phyloP scores from a whole-genome alignment of 2,797 vertebrate genomes.

The Acipenser transmontanus region DNA sequence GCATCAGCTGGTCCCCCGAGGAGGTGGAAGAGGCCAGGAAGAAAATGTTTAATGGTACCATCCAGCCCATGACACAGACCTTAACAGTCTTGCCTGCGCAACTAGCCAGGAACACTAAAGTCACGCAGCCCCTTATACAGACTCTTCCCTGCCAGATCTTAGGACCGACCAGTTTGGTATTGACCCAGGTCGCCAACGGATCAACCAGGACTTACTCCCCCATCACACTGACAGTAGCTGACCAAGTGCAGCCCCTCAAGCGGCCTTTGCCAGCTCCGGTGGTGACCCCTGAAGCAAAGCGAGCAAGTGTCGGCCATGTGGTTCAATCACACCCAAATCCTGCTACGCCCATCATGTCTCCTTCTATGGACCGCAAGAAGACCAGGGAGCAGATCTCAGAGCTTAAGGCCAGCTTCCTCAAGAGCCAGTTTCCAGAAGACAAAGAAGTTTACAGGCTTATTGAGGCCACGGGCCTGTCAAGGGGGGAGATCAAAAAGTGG shows the following conservation, averaged over 20 bases:
- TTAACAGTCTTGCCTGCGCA: slow-evolving; percentile 83
- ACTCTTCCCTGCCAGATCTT: slow-evolving; percentile 88
- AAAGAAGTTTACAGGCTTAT: slow-evolving; percentile 91
- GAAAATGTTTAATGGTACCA: slow-evolving; percentile 98
- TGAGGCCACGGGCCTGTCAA: slow-evolving; percentile 85
- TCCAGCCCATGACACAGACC: slow-evolving; percentile 81
- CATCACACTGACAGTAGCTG: slow-evolving; percentile 73
- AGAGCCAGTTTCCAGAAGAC: slow-evolving; percentile 88
- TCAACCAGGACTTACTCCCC: slow-evolving; percentile 74
- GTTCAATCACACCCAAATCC: slow-evolving; percentile 57
- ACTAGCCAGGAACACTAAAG: slow-evolving; percentile 63
- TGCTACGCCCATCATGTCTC: slow-evolving; percentile 49
- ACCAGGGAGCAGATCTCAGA: slow-evolving; percentile 86
- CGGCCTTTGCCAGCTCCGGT: slow-evolving; percentile 66
- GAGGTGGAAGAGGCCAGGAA: slow-evolving; percentile 97
- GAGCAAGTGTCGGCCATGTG: slow-evolving; percentile 75
- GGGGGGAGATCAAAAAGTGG: slow-evolving; percentile 98
- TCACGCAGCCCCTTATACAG: slow-evolving; percentile 77
- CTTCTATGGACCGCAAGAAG: slow-evolving; percentile 80
- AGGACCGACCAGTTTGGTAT: slow-evolving; percentile 83
- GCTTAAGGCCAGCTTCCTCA: slow-evolving; percentile 83
- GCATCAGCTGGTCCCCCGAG: slow-evolving; percentile 97
- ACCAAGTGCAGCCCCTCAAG: slow-evolving; percentile 77
- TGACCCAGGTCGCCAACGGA: slow-evolving; percentile 85
- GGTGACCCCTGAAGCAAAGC: slow-evolving; percentile 73